Evolutionary conservation across 2,888 invertebrate genomes (phyloP).

Genomic region (Biston betularia): DNA sequence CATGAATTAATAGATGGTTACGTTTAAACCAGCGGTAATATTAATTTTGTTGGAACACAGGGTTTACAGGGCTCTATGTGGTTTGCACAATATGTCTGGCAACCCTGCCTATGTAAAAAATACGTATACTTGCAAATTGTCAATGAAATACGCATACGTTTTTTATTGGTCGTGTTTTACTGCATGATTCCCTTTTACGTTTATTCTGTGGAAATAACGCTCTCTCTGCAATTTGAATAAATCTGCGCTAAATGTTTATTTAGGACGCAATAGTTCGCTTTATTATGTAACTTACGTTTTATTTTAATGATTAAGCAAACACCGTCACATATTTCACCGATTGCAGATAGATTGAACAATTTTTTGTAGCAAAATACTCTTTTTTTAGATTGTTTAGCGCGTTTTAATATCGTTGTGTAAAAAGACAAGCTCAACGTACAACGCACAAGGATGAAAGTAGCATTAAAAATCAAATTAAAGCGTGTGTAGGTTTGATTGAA

Average conservation of each 20-base stretch:
- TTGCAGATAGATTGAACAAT: too few species aligned
- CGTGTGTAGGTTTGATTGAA: background rate
- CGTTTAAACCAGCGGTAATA: too few species aligned
- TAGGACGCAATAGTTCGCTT: slow-evolving; percentile 19
- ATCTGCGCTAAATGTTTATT: slow-evolving; percentile 33
- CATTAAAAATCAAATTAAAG: background rate
- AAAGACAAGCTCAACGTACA: too few species aligned
- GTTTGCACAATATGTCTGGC: background rate
- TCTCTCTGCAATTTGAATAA: slow-evolving; percentile 31
- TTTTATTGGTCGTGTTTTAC: slow-evolving; percentile 32
- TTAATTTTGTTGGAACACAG: too few species aligned
- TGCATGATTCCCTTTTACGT: slow-evolving; percentile 31
- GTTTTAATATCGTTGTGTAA: too few species aligned
- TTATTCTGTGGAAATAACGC: slow-evolving; percentile 26
- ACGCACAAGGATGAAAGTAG: background rate
- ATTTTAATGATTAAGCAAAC: slow-evolving; percentile 13
- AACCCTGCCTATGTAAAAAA: slow-evolving; percentile 19
- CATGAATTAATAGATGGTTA: too few species aligned
- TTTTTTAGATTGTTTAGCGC: too few species aligned
- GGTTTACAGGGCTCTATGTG: too few species aligned
- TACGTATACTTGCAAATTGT: slow-evolving; percentile 39
- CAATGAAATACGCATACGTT: slow-evolving; percentile 42
- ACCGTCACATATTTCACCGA: background rate
- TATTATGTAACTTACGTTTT: slow-evolving; percentile 16
- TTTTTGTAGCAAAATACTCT: too few species aligned